Base-by-base conservation (phyloP, 2,888 invertebrate species). In the Alsophila aescularia region DNA sequence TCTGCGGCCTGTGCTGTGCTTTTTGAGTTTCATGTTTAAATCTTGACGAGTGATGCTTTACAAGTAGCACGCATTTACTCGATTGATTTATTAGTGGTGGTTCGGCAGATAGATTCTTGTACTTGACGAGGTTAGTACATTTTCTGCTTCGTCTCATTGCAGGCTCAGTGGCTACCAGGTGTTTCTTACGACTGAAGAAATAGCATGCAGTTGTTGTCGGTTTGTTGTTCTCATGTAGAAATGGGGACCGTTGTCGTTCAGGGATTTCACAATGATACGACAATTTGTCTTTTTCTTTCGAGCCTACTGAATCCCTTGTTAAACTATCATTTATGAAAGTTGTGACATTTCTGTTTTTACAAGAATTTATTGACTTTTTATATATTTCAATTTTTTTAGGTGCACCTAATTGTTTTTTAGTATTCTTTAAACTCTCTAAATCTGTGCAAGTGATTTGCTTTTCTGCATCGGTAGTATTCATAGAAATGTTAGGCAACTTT, bases 101-200 rank as follows among this genome's bases (percentile, higher is more conserved):
- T 67, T 90, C 90, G 0, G 65, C 58, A 0, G 55, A 45, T 1
- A 73, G 15, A 64, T 90, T 90, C 62, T 69, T 81, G 48, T 89
- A 90, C 64, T 84, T 88, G 0, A 85, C 77, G 31, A 90, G 57
- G 61, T 90, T 89, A 0, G 89, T 90, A 0, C 81, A 88, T 52
- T 90, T 90, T 21, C 66, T 84, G 52, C 89, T 89, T 42, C 66
- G 78, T 39, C 65, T 82, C 77, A 90, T 82, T 1, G 36, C 14
- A 0, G 73, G 71, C 13, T 62, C 41, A 0, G 35, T 14, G 35
- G 40, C 18, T 4, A 37, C 0, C 42, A 44, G 42, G 10, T 52
- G 47, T 52, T 70, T 78, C 48, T 69, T 81, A 15, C 64, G 74
- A 0, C 72, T 57, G 54, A 83, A 78, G 52, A 85, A 80, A 56